Conservation (phyloP, 2,888 invertebrate genomes). For the Odontocerum albicorne region DNA sequence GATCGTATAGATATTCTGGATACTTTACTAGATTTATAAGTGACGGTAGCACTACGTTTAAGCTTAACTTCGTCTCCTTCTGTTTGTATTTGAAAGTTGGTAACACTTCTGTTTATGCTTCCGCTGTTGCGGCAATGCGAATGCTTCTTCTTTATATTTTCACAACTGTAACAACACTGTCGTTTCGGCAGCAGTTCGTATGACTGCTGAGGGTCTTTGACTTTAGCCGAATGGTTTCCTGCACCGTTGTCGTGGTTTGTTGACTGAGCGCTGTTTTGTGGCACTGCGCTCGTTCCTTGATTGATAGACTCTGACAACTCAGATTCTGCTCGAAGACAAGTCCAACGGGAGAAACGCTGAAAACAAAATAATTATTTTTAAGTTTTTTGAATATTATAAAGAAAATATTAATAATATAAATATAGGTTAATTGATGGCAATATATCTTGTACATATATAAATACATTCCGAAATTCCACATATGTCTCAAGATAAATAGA, state of each 20-base stretch:
- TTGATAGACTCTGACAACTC: slow-evolving; percentile 28
- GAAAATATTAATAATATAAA: no score
- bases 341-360: slow-evolving; percentile 32
- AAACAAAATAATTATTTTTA: slow-evolving; percentile 14
- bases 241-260: not conserved
- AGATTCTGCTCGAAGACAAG: slow-evolving; percentile 31
- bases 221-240: slow-evolving; percentile 24
- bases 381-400: no score
- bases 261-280: slow-evolving; percentile 36
- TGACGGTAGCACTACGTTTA: slow-evolving; percentile 47
- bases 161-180: slow-evolving; percentile 32
- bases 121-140: slow-evolving; percentile 22
- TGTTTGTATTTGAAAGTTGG: slow-evolving; percentile 30
- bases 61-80: slow-evolving; percentile 24
- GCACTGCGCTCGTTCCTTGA: slow-evolving; percentile 37
- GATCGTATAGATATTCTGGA: slow-evolving; percentile 50
- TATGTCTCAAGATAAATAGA: no score
- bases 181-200: slow-evolving; percentile 27
- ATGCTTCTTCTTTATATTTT: slow-evolving; percentile 32
- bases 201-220: slow-evolving; percentile 20
- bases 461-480: no score
- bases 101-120: slow-evolving; percentile 23
- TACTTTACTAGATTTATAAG: slow-evolving; percentile 52
- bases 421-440: no score
- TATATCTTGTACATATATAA: no score